A percentile compares a stretch with the other conserved stretches of the same genome.
These are phyloP conservation scores for Zaprionus capensis DNA, from an alignment of 1,140 invertebrate genomes.

Conservation along the genomic window DNA sequence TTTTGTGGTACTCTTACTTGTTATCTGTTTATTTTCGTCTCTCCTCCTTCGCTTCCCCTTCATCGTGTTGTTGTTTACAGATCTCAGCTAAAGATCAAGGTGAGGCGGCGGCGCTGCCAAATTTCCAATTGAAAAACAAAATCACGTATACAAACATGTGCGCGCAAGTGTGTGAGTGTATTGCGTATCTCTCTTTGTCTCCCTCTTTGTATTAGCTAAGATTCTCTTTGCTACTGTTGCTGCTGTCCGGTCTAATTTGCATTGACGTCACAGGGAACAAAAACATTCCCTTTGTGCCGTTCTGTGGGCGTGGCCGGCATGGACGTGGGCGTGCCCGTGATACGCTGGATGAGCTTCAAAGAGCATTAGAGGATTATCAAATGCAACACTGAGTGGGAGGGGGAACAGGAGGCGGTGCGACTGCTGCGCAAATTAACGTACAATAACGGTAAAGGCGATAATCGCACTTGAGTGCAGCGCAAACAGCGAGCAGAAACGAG, in stretches of 20 bases:
- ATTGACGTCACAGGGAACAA: constrained; percentile 43
- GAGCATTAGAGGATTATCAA: constrained; percentile 5
- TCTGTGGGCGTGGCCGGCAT: background rate
- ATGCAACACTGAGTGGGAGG: background rate
- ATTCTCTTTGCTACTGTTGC: background rate
- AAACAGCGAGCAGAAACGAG: background rate
- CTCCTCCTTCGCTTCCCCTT: constrained; percentile 11
- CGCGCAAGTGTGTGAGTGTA: background rate
- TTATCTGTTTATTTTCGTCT: constrained; percentile 21
- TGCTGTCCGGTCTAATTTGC: constrained; percentile 8
- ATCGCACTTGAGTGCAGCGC: constrained; percentile 32
- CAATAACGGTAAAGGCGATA: constrained; percentile 15
- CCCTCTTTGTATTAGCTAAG: constrained; percentile 3
- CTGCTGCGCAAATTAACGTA: constrained; percentile 27
- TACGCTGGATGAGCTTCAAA: constrained; percentile 16
- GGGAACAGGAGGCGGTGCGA: background rate
- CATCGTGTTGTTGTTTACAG: constrained; percentile 44
- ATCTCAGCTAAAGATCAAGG: constrained; percentile 43
- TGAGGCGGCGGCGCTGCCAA: constrained; percentile 35
- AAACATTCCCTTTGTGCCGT: background rate
- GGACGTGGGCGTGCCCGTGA: background rate
- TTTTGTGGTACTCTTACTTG: background rate
- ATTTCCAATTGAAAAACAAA: constrained; percentile 36
- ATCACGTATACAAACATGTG: background rate
- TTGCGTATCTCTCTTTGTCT: background rate